Percentiles rank a stretch among this genome's conserved stretches.
Evolutionary conservation across 2,888 invertebrate species (phyloP).

Genomic region (Orthonevra nobilis): DNA sequence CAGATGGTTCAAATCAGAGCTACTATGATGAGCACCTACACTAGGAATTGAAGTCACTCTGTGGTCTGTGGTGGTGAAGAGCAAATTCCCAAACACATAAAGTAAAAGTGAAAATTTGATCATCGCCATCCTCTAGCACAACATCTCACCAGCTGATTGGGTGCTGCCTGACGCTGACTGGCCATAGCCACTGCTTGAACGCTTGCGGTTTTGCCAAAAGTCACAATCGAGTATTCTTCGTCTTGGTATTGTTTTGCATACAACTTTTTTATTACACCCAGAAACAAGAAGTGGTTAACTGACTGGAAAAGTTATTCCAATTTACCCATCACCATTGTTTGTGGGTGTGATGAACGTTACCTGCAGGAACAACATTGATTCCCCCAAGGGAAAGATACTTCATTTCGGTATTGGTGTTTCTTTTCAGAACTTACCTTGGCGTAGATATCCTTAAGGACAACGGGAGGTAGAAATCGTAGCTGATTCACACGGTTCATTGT

Average conservation of each 20-base stretch:
- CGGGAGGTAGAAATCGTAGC: constrained; percentile 77
- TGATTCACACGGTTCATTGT: constrained; percentile 76
- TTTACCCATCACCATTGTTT: not conserved
- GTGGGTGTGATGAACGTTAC: constrained; percentile 17
- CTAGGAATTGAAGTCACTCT: too few relatives aligned
- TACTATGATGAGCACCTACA: too few relatives aligned
- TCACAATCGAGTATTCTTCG: constrained; percentile 18
- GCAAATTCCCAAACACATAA: constrained; percentile 17
- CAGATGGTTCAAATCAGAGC: constrained; percentile 20
- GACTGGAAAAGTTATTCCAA: too few relatives aligned
- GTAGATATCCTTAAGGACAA: constrained; percentile 79
- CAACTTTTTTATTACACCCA: constrained; percentile 45
- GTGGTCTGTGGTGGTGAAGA: too few relatives aligned
- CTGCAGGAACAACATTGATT: too few relatives aligned
- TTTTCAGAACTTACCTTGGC: constrained; percentile 75
- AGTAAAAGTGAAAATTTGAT: constrained; percentile 67
- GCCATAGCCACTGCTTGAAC: too few relatives aligned
- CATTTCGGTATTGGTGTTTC: not conserved
- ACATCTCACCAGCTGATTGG: constrained; percentile 58
- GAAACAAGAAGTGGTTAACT: not conserved
- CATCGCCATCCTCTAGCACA: constrained; percentile 29
- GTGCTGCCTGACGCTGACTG: constrained; percentile 23
- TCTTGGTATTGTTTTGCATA: constrained; percentile 39
- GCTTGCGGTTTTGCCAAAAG: constrained; percentile 5
- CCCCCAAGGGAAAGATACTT: constrained; percentile 47